phyloP scores from a whole-genome alignment of 2,888 invertebrate species.

The Stenurella melanura region DNA sequence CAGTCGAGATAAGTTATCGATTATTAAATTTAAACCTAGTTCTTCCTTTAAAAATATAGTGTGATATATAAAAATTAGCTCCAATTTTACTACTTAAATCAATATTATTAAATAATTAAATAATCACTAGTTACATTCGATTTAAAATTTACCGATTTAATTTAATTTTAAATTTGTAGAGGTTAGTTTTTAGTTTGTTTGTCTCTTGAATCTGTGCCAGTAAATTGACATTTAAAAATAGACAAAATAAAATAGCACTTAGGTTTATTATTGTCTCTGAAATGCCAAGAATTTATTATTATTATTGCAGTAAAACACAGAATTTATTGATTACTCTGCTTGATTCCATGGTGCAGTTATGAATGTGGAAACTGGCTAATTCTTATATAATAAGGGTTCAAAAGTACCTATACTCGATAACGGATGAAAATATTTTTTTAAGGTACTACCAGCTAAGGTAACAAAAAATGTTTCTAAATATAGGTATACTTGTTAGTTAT shows the following conservation, averaged over 20 bases:
- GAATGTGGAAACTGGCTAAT: constrained; percentile 32
- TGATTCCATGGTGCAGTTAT: constrained; percentile 27
- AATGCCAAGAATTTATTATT: constrained; percentile 46
- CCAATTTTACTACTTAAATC: constrained; percentile 40
- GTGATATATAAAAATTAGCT: constrained; percentile 53
- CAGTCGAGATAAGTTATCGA: constrained; percentile 22
- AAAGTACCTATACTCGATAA: not conserved
- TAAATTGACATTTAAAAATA: constrained; percentile 41
- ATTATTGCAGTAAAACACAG: constrained; percentile 42
- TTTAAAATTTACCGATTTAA: constrained; percentile 20
- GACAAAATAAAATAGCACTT: constrained; percentile 40
- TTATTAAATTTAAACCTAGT: constrained; percentile 49
- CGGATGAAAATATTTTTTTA: constrained; percentile 12
- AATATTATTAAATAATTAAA: constrained; percentile 43
- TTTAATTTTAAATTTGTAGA: constrained; percentile 36
- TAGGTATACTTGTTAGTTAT: not conserved
- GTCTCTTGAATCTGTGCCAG: constrained; percentile 46
- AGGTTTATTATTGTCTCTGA: constrained; percentile 30
- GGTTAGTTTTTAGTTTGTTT: constrained; percentile 50
- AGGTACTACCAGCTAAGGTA: constrained; percentile 26
- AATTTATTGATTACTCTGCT: constrained; percentile 38
- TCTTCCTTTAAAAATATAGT: constrained; percentile 57
- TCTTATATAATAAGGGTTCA: constrained; percentile 32
- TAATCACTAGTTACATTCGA: constrained; percentile 13
- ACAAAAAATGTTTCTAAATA: constrained; percentile 7